A percentile compares a stretch with the other conserved stretches of the same genome.
These are phyloP conservation scores for Lumbricus terrestris DNA, from an alignment of 2,888 invertebrate genomes.

Conservation along the genomic window DNA sequence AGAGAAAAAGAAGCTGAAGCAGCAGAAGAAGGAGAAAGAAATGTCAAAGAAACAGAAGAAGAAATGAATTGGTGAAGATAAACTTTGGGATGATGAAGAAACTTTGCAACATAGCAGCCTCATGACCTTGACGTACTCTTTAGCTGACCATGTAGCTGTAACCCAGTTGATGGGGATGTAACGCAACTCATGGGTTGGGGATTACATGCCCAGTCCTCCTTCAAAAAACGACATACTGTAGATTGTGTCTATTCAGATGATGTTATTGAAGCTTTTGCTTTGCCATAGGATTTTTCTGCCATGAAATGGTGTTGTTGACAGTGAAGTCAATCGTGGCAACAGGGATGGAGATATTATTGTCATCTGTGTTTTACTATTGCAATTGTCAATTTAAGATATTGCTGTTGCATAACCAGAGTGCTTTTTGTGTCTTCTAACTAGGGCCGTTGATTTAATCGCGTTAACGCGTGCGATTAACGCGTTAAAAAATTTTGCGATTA, in stretches of 20 bases:
- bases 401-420: neutral
- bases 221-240: neutral
- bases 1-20: conserved; percentile 78
- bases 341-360: neutral
- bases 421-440: neutral
- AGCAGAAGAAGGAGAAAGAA: conserved; percentile 71
- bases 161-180: neutral
- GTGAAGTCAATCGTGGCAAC: neutral
- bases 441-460: too few relatives aligned
- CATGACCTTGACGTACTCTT: neutral
- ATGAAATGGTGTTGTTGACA: neutral
- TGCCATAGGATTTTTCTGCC: neutral
- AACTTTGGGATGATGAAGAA: neutral
- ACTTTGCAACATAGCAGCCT: neutral
- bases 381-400: neutral
- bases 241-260: neutral
- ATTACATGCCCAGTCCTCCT: neutral
- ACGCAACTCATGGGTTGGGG: neutral
- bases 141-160: neutral
- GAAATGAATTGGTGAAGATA: conserved; percentile 26
- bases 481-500: too few relatives aligned
- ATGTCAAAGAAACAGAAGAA: conserved; percentile 34
- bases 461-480: too few relatives aligned
- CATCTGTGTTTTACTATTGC: neutral
- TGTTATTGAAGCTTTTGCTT: neutral